Conservation (phyloP, 1,140 invertebrate species). For the Gryon sp. region DNA sequence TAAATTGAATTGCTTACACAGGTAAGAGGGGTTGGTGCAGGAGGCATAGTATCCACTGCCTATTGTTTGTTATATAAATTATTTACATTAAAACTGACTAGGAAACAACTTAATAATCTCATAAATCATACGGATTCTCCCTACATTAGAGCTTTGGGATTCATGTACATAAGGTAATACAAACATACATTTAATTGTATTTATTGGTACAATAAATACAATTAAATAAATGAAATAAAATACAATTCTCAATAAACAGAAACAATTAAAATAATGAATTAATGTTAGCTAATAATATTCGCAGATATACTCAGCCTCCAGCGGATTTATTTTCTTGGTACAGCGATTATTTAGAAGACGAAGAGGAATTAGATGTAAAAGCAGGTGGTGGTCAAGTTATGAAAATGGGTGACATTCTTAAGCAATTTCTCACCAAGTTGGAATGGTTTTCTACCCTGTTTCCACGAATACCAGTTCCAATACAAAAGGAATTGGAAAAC, state of each 20-base stretch:
- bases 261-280: too few species aligned
- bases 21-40: slow-evolving; percentile 98
- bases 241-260: too few species aligned
- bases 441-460: slow-evolving; percentile 99
- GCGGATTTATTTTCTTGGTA: slow-evolving; percentile 98
- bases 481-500: slow-evolving; percentile 94
- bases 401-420: slow-evolving; percentile 95
- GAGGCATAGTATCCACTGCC: slow-evolving; percentile 99
- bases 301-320: slow-evolving; percentile 97
- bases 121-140: slow-evolving; percentile 98
- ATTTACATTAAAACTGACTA: slow-evolving; percentile 96
- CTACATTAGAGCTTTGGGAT: slow-evolving; percentile 97
- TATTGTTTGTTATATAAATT: slow-evolving; percentile 99
- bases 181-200: too few species aligned
- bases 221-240: slow-evolving; percentile 14
- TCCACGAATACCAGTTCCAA: slow-evolving; percentile 99
- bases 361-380: slow-evolving; percentile 98
- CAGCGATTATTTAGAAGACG: slow-evolving; percentile 96
- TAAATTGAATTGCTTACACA: slow-evolving; percentile 72
- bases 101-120: slow-evolving; percentile 97
- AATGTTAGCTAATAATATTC: too few species aligned
- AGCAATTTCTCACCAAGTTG: slow-evolving; percentile 96
- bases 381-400: slow-evolving; percentile 97
- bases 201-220: too few species aligned
- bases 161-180: slow-evolving; percentile 93